A percentile compares a stretch with the other conserved stretches of the same genome.
These are phyloP conservation scores for Laodelphax striatellus DNA, from an alignment of 1,140 invertebrate species.

Conservation along the genomic window DNA sequence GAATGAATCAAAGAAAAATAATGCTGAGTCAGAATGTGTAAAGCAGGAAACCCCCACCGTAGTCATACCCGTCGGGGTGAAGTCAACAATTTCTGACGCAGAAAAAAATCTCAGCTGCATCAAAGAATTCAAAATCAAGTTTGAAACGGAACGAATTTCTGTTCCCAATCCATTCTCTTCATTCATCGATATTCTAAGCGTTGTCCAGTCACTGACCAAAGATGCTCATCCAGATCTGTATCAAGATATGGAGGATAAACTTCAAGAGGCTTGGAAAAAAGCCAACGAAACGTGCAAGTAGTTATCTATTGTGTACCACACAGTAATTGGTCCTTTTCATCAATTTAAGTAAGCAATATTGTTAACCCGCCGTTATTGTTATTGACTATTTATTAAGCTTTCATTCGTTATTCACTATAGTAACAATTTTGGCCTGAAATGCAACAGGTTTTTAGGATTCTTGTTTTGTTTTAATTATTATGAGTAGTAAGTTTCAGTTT, in stretches of 20 bases:
- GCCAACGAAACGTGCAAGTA: not conserved
- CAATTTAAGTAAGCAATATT: too few relatives aligned
- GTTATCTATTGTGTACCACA: too few relatives aligned
- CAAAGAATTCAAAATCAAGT: constrained; percentile 3
- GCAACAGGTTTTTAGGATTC: too few relatives aligned
- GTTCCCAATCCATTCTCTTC: constrained; percentile 7
- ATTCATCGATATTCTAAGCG: not conserved
- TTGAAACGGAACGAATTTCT: constrained; percentile 2
- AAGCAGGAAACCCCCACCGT: not conserved
- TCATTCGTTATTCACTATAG: too few relatives aligned
- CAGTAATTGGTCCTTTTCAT: too few relatives aligned
- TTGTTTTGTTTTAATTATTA: too few relatives aligned
- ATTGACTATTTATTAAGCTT: too few relatives aligned
- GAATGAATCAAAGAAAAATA: not conserved
- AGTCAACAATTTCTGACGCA: not conserved
- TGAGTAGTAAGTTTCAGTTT: too few relatives aligned
- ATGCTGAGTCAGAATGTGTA: too few relatives aligned
- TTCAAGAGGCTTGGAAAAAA: not conserved
- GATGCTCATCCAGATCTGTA: not conserved
- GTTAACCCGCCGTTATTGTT: too few relatives aligned
- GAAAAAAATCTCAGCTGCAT: not conserved
- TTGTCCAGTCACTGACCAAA: not conserved
- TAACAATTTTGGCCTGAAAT: too few relatives aligned
- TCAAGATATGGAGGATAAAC: not conserved
- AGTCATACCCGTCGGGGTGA: not conserved